Evolutionary conservation across 2,797 vertebrate genomes (phyloP).

Genomic region (Acanthis flammea): DNA sequence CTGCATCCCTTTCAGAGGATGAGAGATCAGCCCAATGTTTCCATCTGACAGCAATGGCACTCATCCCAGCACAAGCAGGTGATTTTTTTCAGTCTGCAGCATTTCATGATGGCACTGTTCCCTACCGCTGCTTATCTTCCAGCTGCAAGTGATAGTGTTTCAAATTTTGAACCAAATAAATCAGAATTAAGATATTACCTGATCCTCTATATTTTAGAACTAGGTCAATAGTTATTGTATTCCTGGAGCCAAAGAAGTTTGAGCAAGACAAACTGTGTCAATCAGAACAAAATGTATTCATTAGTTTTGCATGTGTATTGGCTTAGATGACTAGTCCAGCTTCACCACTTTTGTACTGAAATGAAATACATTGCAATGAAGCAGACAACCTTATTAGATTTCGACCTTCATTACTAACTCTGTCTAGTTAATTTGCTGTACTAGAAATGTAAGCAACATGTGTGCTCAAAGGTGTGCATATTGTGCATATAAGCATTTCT

Average conservation of each 20-base stretch:
- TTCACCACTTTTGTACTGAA: background rate
- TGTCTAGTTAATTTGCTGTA: background rate
- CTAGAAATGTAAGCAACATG: background rate
- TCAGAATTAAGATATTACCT: slow-evolving; percentile 36
- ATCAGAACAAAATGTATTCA: background rate
- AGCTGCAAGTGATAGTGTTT: background rate
- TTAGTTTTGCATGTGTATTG: background rate
- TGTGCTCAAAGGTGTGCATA: background rate
- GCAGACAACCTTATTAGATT: background rate
- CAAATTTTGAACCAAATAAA: slow-evolving; percentile 8
- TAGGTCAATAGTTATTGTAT: background rate
- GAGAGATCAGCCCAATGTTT: background rate
- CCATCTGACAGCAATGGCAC: background rate
- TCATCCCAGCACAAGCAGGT: slow-evolving; percentile 31
- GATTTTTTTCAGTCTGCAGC: slow-evolving; percentile 7
- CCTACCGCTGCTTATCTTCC: background rate
- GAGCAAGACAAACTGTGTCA: background rate
- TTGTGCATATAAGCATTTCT: background rate
- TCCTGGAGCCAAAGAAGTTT: background rate
- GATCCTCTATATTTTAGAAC: slow-evolving; percentile 31
- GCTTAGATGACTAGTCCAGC: background rate
- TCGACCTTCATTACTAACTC: background rate
- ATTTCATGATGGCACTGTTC: background rate
- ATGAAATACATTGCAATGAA: background rate
- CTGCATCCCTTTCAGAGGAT: background rate